Percentiles rank a stretch among this genome's conserved stretches.
These are phyloP conservation scores for Liodrosophila aerea DNA, from an alignment of 2,888 invertebrate genomes.

Conservation along the genomic window DNA sequence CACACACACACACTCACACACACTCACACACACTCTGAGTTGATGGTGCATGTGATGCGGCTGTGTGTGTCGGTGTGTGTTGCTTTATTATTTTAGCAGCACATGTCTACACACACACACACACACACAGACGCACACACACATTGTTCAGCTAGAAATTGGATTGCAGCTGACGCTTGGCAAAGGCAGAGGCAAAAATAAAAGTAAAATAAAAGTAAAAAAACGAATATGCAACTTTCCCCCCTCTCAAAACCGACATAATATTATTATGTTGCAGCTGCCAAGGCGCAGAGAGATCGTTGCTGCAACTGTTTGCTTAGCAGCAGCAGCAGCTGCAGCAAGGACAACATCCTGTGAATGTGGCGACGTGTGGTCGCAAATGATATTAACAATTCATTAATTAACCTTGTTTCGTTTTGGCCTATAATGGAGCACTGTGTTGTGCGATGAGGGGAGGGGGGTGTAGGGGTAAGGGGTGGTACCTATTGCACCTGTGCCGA, in stretches of 20 bases:
- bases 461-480: slow-evolving; percentile 10
- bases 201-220: no score
- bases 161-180: slow-evolving; percentile 70
- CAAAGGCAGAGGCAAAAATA: slow-evolving; percentile 37
- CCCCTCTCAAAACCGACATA: slow-evolving; percentile 45
- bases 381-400: slow-evolving; percentile 79
- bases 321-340: slow-evolving; percentile 17
- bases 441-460: slow-evolving; percentile 17
- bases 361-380: slow-evolving; percentile 76
- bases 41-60: background rate
- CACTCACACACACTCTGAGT: background rate
- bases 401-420: slow-evolving; percentile 76
- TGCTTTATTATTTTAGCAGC: slow-evolving; percentile 74
- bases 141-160: slow-evolving; percentile 67
- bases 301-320: slow-evolving; percentile 65
- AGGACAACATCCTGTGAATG: slow-evolving; percentile 49
- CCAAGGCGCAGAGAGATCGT: slow-evolving; percentile 72
- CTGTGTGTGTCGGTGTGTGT: slow-evolving; percentile 39
- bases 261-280: slow-evolving; percentile 76
- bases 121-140: slow-evolving; percentile 29
- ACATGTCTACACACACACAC: slow-evolving; percentile 50
- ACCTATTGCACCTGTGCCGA: slow-evolving; percentile 30
- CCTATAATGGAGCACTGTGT: slow-evolving; percentile 55
- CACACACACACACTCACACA: slow-evolving; percentile 23
- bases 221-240: background rate